Conservation (phyloP, 1,140 invertebrate species). For the Drosophila triauraria region DNA sequence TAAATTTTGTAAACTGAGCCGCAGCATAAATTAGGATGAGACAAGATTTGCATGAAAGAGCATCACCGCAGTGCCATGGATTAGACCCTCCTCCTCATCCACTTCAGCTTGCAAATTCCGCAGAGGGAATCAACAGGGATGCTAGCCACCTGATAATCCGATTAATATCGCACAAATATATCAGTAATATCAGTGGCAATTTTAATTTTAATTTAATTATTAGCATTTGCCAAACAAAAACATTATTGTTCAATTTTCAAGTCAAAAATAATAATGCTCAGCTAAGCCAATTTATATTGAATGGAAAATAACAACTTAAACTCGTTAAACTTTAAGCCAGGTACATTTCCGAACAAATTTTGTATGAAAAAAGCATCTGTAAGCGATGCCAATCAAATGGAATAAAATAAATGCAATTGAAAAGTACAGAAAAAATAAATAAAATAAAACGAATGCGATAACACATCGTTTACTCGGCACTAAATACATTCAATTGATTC, state of each 20-base stretch:
- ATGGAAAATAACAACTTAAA: neutral
- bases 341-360: neutral
- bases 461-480: neutral
- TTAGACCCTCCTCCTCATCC: slow-evolving; percentile 9
- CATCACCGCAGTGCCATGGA: slow-evolving; percentile 35
- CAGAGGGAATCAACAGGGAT: neutral
- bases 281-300: neutral
- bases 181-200: neutral
- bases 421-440: neutral
- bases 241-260: slow-evolving; percentile 2
- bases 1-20: slow-evolving; percentile 75
- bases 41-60: slow-evolving; percentile 69
- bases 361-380: neutral
- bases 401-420: neutral
- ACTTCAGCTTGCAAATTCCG: too few species aligned
- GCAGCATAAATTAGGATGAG: slow-evolving; percentile 77
- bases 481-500: slow-evolving; percentile 5
- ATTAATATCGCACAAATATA: neutral
- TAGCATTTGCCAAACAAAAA: neutral
- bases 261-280: neutral
- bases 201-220: slow-evolving; percentile 4
- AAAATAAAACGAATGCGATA: neutral
- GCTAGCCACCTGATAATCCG: slow-evolving; percentile 33
- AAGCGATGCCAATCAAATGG: neutral
- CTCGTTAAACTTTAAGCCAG: neutral